phyloP scores from a whole-genome alignment of 2,888 invertebrate genomes.

The Hyppa rectilinea region DNA sequence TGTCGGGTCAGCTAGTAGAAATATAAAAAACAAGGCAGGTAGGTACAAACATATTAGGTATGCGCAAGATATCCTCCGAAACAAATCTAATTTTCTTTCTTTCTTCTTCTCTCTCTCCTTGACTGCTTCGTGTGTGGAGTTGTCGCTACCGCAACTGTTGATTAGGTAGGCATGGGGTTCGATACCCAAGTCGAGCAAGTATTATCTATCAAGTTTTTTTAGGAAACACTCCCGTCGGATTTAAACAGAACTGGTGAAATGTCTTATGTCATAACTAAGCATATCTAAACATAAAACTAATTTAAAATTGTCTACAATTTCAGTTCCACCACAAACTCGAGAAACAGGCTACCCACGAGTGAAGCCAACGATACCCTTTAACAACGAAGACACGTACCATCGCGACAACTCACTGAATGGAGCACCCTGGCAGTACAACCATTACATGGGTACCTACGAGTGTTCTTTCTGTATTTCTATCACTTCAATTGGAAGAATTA shows the following conservation, averaged over 20 bases:
- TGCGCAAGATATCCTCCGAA: no score
- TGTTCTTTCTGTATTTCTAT: not conserved
- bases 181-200: no score
- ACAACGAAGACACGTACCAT: slow-evolving; percentile 75
- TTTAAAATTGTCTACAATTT: slow-evolving; percentile 12
- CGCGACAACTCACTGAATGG: slow-evolving; percentile 69
- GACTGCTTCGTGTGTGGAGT: no score
- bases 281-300: not conserved
- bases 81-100: no score
- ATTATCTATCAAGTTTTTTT: no score
- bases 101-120: no score
- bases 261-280: not conserved
- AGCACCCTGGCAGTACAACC: slow-evolving; percentile 75
- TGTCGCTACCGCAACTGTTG: no score
- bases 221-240: no score
- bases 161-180: no score
- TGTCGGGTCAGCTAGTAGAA: no score
- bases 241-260: not conserved
- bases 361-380: slow-evolving; percentile 83
- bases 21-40: no score
- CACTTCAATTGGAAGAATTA: not conserved
- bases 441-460: slow-evolving; percentile 58
- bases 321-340: slow-evolving; percentile 40
- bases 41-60: no score
- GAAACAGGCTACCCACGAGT: slow-evolving; percentile 81